phyloP scores from a whole-genome alignment of 1,140 invertebrate genomes.

The Ladona fulva region DNA sequence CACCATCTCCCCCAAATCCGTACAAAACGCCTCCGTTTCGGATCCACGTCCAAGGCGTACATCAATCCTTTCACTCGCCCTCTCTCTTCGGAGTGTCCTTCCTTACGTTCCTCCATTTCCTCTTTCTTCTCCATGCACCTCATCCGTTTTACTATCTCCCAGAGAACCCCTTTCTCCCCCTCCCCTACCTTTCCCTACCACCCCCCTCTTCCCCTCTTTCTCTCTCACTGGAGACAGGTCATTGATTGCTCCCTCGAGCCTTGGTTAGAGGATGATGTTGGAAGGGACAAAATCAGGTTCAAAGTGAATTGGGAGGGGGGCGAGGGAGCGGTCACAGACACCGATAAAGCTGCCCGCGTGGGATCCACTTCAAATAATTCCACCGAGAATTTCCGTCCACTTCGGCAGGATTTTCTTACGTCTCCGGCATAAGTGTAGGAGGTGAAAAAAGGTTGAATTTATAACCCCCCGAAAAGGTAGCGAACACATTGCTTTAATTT shows the following conservation, averaged over 20 bases:
- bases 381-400: not conserved
- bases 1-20: no score
- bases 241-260: not conserved
- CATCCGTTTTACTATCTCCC: not conserved
- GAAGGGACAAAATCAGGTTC: conserved; percentile 3
- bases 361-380: conserved; percentile 9
- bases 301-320: not conserved
- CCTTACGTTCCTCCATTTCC: no score
- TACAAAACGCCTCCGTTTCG: no score
- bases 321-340: not conserved
- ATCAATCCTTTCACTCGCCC: no score
- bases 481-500: no score
- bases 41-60: no score
- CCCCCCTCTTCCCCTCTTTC: not conserved
- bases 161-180: not conserved
- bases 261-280: conserved; percentile 2
- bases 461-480: no score
- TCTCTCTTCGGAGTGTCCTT: no score
- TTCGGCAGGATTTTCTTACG: not conserved
- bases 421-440: not conserved
- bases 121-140: not conserved
- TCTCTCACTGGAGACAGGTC: not conserved
- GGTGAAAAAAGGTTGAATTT: not conserved
- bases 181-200: not conserved
- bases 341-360: not conserved